Percentiles rank a stretch among this genome's conserved stretches.
Conservation (phyloP, 2,888 invertebrate species). For the Gisinianus flammeolus region DNA sequence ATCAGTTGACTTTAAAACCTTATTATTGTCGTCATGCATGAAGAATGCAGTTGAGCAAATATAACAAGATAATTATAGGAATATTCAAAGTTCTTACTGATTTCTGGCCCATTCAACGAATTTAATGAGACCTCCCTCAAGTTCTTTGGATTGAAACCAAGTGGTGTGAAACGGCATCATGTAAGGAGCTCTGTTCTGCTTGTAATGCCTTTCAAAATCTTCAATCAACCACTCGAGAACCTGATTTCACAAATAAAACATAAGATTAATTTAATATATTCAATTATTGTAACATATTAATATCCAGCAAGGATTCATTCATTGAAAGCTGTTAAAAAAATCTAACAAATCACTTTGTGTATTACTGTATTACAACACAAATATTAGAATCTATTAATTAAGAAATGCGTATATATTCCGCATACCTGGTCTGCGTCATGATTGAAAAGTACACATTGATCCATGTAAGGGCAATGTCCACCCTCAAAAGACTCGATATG, state of each 20-base stretch:
- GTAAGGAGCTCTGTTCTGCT: constrained; percentile 86
- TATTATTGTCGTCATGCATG: constrained; percentile 3
- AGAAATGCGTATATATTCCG: too few relatives aligned
- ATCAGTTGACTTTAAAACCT: not conserved
- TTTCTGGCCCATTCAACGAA: constrained; percentile 81
- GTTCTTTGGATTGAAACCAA: constrained; percentile 89
- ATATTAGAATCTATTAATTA: too few relatives aligned
- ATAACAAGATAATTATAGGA: constrained; percentile 6
- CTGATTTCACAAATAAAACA: constrained; percentile 39
- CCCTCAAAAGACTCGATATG: constrained; percentile 87
- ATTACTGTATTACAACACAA: not conserved
- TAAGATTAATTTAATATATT: not conserved
- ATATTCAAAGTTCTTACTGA: constrained; percentile 66
- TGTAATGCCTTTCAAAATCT: constrained; percentile 83
- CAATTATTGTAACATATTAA: not conserved
- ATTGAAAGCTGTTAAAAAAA: not conserved
- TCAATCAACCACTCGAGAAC: constrained; percentile 83
- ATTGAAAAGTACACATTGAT: constrained; percentile 89
- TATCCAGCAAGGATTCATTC: too few relatives aligned
- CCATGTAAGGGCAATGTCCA: constrained; percentile 89
- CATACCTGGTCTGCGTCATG: constrained; percentile 74
- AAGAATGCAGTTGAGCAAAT: too few relatives aligned
- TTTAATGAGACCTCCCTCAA: constrained; percentile 81
- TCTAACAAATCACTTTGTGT: not conserved
- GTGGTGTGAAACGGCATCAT: constrained; percentile 97